phyloP scores from a whole-genome alignment of 2,113 vertebrate species.

The Syrrhaptes paradoxus region DNA sequence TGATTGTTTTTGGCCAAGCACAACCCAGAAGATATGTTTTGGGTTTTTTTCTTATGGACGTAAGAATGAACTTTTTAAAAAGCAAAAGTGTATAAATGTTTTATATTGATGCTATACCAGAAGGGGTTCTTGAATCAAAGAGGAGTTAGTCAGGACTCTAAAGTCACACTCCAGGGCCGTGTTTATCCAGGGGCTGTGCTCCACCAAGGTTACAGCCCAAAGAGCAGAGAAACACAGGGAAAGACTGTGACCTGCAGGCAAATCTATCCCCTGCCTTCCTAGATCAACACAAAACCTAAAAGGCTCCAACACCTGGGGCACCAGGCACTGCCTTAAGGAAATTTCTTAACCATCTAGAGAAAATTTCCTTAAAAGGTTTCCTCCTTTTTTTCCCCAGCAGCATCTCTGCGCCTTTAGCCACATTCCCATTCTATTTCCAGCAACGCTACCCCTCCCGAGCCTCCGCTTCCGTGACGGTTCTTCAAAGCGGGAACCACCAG shows the following conservation, averaged over 20 bases:
- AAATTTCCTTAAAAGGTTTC: neutral
- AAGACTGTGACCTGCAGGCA: neutral
- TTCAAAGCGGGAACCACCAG: neutral
- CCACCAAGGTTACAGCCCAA: neutral
- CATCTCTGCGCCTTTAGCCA: neutral
- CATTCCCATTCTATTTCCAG: neutral
- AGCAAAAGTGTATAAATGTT: neutral
- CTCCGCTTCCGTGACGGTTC: fast-evolving
- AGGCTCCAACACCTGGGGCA: neutral
- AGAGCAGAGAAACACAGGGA: neutral
- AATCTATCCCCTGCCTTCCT: neutral
- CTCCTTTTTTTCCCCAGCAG: neutral
- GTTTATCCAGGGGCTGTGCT: neutral
- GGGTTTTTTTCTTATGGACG: neutral
- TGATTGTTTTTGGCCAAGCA: neutral
- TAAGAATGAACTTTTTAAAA: neutral
- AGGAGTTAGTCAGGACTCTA: neutral
- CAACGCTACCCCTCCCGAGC: fast-evolving
- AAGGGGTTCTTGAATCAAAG: neutral
- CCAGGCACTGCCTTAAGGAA: neutral
- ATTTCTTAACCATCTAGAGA: neutral
- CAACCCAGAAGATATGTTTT: neutral
- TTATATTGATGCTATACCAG: neutral
- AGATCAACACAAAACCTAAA: neutral
- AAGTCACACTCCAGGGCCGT: neutral